These are phyloP conservation scores for Cassiopea xamachana DNA, from an alignment of 30 jellyfish, hydroid and myxozoan genomes.

Conservation along the genomic window DNA sequence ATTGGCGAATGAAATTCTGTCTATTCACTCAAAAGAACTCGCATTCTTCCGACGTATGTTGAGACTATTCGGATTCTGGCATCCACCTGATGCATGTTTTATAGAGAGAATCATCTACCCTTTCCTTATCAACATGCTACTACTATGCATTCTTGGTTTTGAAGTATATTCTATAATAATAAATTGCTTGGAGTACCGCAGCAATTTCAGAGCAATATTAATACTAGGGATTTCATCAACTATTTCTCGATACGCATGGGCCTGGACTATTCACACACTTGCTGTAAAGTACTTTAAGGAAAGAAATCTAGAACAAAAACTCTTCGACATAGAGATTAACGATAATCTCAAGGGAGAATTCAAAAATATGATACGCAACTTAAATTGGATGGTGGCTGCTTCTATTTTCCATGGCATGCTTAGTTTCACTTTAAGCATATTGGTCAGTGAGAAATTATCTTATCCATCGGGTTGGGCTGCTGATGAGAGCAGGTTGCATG, in stretches of 20 bases:
- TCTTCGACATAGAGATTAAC: not conserved
- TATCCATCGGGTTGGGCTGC: constrained; percentile 1
- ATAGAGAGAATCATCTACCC: not conserved
- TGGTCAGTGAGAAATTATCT: not conserved
- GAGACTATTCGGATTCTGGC: constrained; percentile 46
- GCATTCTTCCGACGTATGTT: not conserved
- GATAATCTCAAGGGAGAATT: not conserved
- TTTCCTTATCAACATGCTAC: not conserved
- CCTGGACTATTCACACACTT: not conserved
- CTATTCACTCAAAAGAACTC: constrained; percentile 13
- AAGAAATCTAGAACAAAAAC: not conserved
- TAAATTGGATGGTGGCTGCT: not conserved
- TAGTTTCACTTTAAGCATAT: not conserved
- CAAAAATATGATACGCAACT: not conserved
- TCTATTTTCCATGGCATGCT: not conserved
- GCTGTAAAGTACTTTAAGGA: not conserved
- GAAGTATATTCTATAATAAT: not conserved
- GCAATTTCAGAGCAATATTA: not conserved
- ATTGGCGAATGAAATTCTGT: not conserved
- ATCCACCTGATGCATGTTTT: not conserved
- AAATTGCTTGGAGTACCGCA: not conserved
- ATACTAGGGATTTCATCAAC: not conserved
- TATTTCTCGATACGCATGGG: not conserved
- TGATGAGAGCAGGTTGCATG: not conserved
- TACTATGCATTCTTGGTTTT: not conserved